Base-by-base conservation (phyloP, 2,113 vertebrate genomes). In the Grantiella picta region DNA sequence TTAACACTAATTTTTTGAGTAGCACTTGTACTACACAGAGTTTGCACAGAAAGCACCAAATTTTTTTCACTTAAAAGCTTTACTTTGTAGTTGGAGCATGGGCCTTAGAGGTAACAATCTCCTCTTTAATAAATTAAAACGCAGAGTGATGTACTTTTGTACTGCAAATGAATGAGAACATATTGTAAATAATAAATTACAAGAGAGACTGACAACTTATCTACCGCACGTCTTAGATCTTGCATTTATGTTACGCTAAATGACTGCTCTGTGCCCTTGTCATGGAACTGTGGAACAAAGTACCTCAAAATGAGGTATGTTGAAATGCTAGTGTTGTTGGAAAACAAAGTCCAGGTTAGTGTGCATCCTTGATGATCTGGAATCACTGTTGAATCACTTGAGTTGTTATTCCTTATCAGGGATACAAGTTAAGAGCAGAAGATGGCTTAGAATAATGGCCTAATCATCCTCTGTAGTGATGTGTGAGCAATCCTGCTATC, bases 131-230 rank as follows among this genome's bases (percentile, higher is more conserved):
- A 96, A 90, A 89, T 93, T 90, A 92, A 75, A 90, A 49, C 57
- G 77, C 50, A 45, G 12, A 81, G 69, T 45, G 72, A 78, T 81
- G 79, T 84, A 86, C 76, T 96, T 93, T 61, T 78, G 40, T 71
- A 75, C 85, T 65, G n/a, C 61, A 93, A 89, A 89, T 56, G 65
- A 90, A 94, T 38, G 52, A 95, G 86, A 95, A 78, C 65, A 53
- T 84, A 59, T 24, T 92, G 49, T 94, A 94, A 95, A 92, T 94
- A 96, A 96, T 95, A 94, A 90, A 97, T 95, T 84, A 91, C 78
- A 86, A 89, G 83, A 82, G 72, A 89, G 61, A 79, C 80, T 79
- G 88, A 72, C 88, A 92, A 25, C 25, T 18, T 78, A 64, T 45
- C 91, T 82, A 50, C 59, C 0, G 0, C 77, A 76, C 31, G 23